phyloP scores from a whole-genome alignment of 1,140 invertebrate genomes.

The Gonioctena quinquepunctata region DNA sequence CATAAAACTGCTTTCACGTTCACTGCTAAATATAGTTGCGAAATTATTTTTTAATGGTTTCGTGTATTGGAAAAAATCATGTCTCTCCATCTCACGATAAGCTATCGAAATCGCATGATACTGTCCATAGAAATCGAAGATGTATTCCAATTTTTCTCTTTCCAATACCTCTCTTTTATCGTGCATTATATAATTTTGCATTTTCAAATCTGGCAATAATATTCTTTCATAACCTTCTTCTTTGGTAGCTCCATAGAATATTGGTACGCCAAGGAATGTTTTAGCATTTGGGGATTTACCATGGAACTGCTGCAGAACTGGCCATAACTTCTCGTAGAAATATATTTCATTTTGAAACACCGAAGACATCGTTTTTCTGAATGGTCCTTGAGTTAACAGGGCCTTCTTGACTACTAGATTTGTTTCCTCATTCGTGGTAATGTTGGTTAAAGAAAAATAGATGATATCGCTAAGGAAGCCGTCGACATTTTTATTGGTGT shows the following conservation, averaged over 20 bases:
- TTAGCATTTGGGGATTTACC: not conserved
- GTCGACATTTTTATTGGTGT: not conserved
- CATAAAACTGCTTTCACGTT: no score
- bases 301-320: not conserved
- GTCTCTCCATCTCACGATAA: not conserved
- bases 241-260: not conserved
- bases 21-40: no score
- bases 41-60: no score
- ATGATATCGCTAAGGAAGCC: not conserved
- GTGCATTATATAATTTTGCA: not conserved
- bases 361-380: not conserved
- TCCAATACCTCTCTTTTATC: not conserved
- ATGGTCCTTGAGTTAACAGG: not conserved
- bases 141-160: not conserved
- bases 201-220: not conserved
- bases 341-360: conserved; percentile 1
- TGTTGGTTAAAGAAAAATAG: not conserved
- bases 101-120: not conserved
- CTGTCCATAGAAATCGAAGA: not conserved
- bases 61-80: no score
- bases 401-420: not conserved
- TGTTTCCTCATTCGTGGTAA: not conserved
- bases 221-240: not conserved
- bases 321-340: not conserved
- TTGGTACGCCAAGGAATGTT: not conserved